Conservation (phyloP, 2,888 invertebrate species). For the Brachyopa scutellaris region DNA sequence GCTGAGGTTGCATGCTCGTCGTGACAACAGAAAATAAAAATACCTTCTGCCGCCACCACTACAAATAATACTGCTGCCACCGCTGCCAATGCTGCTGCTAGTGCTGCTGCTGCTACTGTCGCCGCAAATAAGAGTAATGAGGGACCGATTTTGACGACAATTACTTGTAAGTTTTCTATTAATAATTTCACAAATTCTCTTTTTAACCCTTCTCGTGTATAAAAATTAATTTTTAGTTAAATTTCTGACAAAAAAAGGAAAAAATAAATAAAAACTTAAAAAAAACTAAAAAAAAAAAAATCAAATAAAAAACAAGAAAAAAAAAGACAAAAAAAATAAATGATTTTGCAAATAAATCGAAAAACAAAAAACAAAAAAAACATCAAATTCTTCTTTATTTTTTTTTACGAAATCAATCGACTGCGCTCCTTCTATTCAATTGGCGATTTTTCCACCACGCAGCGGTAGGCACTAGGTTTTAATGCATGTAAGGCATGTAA, state of each 20-base stretch:
- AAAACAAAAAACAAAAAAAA: slow-evolving; percentile 51
- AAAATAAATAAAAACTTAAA: slow-evolving; percentile 74
- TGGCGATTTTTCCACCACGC: too few relatives aligned
- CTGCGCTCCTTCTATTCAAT: too few relatives aligned
- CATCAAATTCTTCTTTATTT: slow-evolving; percentile 62
- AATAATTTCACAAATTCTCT: slow-evolving; percentile 72
- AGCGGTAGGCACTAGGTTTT: too few relatives aligned
- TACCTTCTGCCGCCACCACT: slow-evolving; percentile 48
- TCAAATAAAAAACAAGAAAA: slow-evolving; percentile 7
- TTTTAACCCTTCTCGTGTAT: slow-evolving; percentile 61
- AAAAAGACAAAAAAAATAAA: slow-evolving; percentile 16
- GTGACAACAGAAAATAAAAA: slow-evolving; percentile 78
- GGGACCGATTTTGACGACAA: slow-evolving; percentile 79
- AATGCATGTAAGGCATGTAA: too few relatives aligned
- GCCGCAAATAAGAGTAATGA: slow-evolving; percentile 52
- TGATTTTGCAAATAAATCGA: slow-evolving; percentile 70
- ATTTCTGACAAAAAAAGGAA: slow-evolving; percentile 76
- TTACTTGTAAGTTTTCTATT: slow-evolving; percentile 81
- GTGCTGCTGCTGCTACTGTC: slow-evolving; percentile 11
- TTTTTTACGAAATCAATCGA: slow-evolving; percentile 56
- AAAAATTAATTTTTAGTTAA: slow-evolving; percentile 58
- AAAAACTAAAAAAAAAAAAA: slow-evolving; percentile 7
- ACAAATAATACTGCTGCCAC: slow-evolving; percentile 80
- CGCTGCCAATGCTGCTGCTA: slow-evolving; percentile 76
- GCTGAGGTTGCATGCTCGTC: slow-evolving; percentile 82